Evolutionary conservation across 2,888 invertebrate species (phyloP), one percentile per base, ranked within the genome.

Genomic region (Eupithecia abbreviata): DNA sequence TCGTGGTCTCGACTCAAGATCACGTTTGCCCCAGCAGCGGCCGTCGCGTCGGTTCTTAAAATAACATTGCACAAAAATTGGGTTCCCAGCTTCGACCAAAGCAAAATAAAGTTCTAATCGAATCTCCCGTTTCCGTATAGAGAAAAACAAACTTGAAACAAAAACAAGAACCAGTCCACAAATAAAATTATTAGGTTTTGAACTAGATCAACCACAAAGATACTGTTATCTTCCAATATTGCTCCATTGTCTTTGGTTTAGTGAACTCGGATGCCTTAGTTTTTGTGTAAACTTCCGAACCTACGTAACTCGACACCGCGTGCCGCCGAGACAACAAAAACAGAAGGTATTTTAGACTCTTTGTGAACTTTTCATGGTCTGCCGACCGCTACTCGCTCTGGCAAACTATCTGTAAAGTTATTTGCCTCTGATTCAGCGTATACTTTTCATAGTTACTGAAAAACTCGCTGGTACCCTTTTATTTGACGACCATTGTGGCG

Each of bases 351-450:
- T 87, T 85, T 86, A 83, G 79, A 83, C 86, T 85, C 88, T 88
- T 88, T 86, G 88, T 90, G 82, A 84, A 85, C 86, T 84, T 85
- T 89, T 87, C 88, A 90, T 86, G 92, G 88, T 92, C 90, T 89
- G 89, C 77, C 82, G 87, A 78, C 76, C 73, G 42, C 58, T 55
- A 76, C 70, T 55, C 2, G 74, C 77, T 70, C 73, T 80, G 77
- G 74, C 71, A 77, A 77, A 81, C 75, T 79, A 79, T 79, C 76
- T 74, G 75, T 79, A 65, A 77, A 81, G 80, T 74, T 75, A 62
- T 78, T 78, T 80, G 72, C 73, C 79, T 79, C 71, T 80, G 77
- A 80, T 67, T 43, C 62, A 58, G 70, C 73, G 73, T 58, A n/a
- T 55, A 7, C 55, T 58, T 58, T 51, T 58, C 9, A 55, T 55